Percentiles rank a stretch among this genome's conserved stretches.
phyloP scores from a whole-genome alignment of 2,888 invertebrate genomes.

The Pherbina coryleti region DNA sequence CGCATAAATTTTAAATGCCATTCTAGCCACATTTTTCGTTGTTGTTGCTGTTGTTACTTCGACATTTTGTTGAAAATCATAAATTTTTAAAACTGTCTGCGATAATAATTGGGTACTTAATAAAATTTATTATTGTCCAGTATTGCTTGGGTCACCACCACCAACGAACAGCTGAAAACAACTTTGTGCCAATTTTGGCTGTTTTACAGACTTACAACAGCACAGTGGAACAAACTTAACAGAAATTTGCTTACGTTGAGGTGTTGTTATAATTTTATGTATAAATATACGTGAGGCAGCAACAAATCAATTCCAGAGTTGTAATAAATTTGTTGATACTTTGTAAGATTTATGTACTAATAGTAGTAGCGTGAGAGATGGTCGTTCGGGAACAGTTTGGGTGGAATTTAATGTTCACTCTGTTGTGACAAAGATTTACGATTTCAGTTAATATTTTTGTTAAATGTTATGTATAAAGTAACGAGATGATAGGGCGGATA shows the following conservation, averaged over 20 bases:
- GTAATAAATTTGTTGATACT: background rate
- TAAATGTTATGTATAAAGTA: no score
- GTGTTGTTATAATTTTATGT: background rate
- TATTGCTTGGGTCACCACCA: conserved; percentile 11
- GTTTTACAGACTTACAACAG: background rate
- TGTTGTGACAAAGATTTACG: no score
- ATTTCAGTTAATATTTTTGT: no score
- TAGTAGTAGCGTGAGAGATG: background rate
- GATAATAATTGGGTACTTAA: conserved; percentile 39
- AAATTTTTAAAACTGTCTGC: conserved; percentile 34
- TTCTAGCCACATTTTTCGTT: conserved; percentile 5
- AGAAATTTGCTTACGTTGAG: background rate
- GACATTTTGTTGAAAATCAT: conserved; percentile 18
- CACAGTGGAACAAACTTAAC: background rate
- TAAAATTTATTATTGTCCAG: conserved; percentile 35
- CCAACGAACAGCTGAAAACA: background rate
- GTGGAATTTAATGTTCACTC: no score
- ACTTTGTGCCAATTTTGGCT: background rate
- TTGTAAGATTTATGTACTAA: conserved; percentile 10
- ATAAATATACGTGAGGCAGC: background rate
- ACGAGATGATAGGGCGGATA: no score
- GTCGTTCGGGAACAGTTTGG: background rate
- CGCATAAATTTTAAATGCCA: conserved; percentile 24
- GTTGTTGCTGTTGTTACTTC: background rate
- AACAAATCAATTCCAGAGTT: conserved; percentile 15